phyloP scores from a whole-genome alignment of 2,888 invertebrate genomes.

The Athetis lepigone region DNA sequence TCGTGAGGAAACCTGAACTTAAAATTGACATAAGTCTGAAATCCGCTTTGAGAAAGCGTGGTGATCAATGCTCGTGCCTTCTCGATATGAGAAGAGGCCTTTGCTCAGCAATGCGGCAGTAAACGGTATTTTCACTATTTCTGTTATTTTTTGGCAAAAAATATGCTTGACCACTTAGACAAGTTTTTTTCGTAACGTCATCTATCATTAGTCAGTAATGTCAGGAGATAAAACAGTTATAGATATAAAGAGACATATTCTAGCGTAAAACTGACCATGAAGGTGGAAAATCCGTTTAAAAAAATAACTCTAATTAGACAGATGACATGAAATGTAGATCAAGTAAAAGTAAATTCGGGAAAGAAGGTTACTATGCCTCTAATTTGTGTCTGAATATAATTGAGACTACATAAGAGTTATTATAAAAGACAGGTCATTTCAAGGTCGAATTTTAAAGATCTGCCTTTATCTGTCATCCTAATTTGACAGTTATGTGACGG shows the following conservation, averaged over 20 bases:
- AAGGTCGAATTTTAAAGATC: constrained; percentile 31
- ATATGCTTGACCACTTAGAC: background rate
- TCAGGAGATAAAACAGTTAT: background rate
- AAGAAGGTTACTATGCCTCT: constrained; percentile 1
- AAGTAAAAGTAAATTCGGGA: constrained; percentile 28
- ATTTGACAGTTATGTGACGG: background rate
- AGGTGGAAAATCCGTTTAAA: background rate
- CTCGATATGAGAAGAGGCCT: no score
- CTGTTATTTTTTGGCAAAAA: background rate
- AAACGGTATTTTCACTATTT: no score
- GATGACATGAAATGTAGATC: constrained; percentile 4
- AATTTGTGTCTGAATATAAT: background rate
- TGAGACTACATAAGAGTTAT: constrained; percentile 9
- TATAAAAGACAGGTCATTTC: constrained; percentile 13
- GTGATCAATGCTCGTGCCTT: no score
- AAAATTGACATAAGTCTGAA: no score
- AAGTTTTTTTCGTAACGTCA: background rate
- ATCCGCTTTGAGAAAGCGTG: no score
- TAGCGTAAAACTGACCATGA: background rate
- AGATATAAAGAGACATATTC: background rate
- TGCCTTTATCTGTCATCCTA: background rate
- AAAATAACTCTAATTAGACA: background rate
- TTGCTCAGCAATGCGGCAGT: no score
- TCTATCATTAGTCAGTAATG: background rate
- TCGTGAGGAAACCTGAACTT: no score